phyloP scores from a whole-genome alignment of 2,888 invertebrate genomes.

The Epistrophella euchroma region DNA sequence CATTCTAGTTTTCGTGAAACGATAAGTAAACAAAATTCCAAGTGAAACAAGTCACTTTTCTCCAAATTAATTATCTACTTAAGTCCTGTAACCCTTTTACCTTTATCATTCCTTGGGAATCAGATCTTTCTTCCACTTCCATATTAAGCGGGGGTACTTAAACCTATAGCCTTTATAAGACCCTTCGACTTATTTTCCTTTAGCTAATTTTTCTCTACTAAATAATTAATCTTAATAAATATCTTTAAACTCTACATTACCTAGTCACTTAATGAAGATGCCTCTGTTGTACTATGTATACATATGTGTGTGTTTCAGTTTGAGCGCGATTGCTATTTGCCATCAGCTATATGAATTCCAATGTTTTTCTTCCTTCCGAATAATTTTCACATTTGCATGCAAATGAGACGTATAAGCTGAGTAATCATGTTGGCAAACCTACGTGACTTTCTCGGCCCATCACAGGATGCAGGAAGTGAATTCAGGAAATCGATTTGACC shows the following conservation, averaged over 20 bases:
- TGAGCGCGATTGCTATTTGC: neutral
- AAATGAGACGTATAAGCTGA: constrained; percentile 36
- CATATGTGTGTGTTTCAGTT: neutral
- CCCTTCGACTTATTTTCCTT: neutral
- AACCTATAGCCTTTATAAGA: too few species aligned
- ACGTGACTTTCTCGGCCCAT: constrained; percentile 38
- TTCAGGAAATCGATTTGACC: constrained; percentile 51
- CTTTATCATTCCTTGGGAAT: too few species aligned
- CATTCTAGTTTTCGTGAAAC: too few species aligned
- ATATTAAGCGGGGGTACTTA: too few species aligned
- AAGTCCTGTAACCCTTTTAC: too few species aligned
- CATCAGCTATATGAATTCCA: neutral
- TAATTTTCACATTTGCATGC: constrained; percentile 56
- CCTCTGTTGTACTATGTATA: neutral
- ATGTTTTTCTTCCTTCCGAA: constrained; percentile 22
- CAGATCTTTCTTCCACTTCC: too few species aligned
- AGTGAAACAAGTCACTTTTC: too few species aligned
- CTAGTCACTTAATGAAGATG: neutral
- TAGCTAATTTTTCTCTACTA: neutral
- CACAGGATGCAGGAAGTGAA: constrained; percentile 66
- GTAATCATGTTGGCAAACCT: constrained; percentile 24
- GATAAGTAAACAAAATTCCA: too few species aligned
- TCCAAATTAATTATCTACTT: too few species aligned
- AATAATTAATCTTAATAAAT: neutral
- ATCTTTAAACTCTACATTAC: neutral